Percentiles rank a stretch among this genome's conserved stretches.
These are phyloP conservation scores for Heteractis magnifica DNA, from an alignment of 92 coral and sea anemone genomes.

Conservation along the genomic window DNA sequence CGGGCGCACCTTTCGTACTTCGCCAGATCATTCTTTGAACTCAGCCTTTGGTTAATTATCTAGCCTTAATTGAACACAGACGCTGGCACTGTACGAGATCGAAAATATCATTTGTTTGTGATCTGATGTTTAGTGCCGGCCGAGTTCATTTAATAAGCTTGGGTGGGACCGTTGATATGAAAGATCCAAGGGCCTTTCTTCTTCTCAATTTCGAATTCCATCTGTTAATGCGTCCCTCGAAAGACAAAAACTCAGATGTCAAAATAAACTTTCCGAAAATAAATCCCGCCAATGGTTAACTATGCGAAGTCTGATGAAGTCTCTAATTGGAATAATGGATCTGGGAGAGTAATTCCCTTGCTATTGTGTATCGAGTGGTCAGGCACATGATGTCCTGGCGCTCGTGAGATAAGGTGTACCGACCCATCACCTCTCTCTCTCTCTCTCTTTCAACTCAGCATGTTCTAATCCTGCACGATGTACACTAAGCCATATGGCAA, in stretches of 20 bases:
- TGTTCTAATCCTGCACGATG: not conserved
- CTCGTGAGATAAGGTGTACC: not conserved
- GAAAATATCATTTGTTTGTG: not conserved
- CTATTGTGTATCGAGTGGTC: not conserved
- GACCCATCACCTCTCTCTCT: not conserved
- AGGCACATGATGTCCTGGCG: not conserved
- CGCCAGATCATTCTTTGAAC: not conserved
- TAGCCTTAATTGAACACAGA: constrained; percentile 3
- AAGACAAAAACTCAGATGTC: constrained; percentile 9
- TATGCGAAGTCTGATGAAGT: not conserved
- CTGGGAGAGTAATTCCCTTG: not conserved
- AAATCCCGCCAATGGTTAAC: not conserved
- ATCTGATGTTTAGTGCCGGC: not conserved
- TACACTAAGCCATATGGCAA: constrained; percentile 7
- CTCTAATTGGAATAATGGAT: not conserved
- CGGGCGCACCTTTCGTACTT: constrained; percentile 4
- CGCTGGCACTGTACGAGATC: not conserved
- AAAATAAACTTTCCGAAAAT: not conserved
- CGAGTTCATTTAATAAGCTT: not conserved
- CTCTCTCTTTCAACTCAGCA: not conserved
- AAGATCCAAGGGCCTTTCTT: not conserved
- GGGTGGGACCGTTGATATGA: constrained; percentile 7
- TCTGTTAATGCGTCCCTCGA: not conserved
- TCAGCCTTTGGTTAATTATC: not conserved
- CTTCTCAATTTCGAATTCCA: not conserved